Base-by-base conservation (phyloP, 1,140 invertebrate species). In the Dufourea novaeangliae region DNA sequence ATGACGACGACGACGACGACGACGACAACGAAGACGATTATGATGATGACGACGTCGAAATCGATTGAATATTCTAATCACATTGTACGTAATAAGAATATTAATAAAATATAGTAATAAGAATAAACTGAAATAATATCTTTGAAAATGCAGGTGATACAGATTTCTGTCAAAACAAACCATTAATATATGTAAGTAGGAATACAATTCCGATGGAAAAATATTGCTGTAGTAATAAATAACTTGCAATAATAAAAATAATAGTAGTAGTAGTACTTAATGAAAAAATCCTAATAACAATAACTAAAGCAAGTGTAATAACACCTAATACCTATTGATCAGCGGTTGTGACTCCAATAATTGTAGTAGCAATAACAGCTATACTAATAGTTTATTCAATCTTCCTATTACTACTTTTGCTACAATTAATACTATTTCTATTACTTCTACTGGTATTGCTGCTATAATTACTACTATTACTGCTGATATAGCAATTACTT, bases 331-430 rank as follows among this genome's bases (percentile, higher is more conserved):
- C 46, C 46, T 50, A 50, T 1, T n/a, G 20, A 7, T n/a, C 34
- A 71, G 34, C 61, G 70, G 20, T 62, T 46, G 37, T 44, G 73
- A 27, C 72, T 76, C 69, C 39, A 67, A 62, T 63, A 76, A 59
- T 39, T 76, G 52, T 76, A 68, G 14, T 29, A 64, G 14, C 41
- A 78, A 44, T 50, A 74, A 78, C 27, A 63, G 44, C 52, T 37
- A 8, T 14, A 72, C 25, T 59, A 52, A 12, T 37, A 50, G 22
- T 39, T 22, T 44, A 14, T 63, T 52, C 25, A 54, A 27, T 29
- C 44, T 8, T 32, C 11, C 11, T 10, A 3, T n/a, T 34, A 64
- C 17, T 32, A 71, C 8, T 17, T n/a, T 12, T 59, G 4, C 8
- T 39, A 78, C 4, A 54, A 22, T 17, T 63, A 63, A 25, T 79